Conservation (phyloP, 2,113 vertebrate species). For the Donacobius atricapilla region DNA sequence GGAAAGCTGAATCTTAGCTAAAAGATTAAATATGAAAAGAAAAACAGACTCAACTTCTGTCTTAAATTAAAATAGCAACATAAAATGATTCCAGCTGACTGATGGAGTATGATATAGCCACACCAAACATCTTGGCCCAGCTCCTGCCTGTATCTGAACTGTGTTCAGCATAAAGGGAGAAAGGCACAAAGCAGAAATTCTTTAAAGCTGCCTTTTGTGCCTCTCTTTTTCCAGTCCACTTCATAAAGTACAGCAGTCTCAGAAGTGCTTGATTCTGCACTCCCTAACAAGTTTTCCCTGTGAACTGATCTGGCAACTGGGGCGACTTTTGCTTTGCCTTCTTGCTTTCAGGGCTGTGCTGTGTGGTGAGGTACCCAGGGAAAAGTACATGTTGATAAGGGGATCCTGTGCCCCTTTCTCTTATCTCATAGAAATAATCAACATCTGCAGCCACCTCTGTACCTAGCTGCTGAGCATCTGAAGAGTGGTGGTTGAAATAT, state of each 20-base stretch:
- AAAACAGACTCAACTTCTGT: conserved; percentile 37
- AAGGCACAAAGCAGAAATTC: background rate
- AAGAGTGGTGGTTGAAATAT: background rate
- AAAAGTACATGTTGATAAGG: background rate
- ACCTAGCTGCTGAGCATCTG: background rate
- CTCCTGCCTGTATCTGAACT: background rate
- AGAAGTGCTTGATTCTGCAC: background rate
- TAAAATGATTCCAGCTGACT: conserved; percentile 48
- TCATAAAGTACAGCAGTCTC: background rate
- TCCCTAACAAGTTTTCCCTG: background rate
- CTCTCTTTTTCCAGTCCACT: background rate
- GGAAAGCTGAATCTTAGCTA: conserved; percentile 14
- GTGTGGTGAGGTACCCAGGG: background rate
- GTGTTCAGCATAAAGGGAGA: background rate
- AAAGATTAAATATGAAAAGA: conserved; percentile 39
- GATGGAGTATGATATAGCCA: background rate
- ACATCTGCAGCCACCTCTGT: background rate
- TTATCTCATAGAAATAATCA: background rate
- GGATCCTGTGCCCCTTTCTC: background rate
- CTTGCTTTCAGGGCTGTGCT: background rate
- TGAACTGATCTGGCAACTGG: background rate
- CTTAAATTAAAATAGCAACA: conserved; percentile 57
- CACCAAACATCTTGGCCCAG: conserved; percentile 25
- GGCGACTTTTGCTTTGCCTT: background rate
- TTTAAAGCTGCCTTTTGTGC: background rate